A percentile compares a stretch with the other conserved stretches of the same genome.
These are phyloP conservation scores for Cheilosia urbana DNA, from an alignment of 2,888 invertebrate genomes.

Conservation along the genomic window DNA sequence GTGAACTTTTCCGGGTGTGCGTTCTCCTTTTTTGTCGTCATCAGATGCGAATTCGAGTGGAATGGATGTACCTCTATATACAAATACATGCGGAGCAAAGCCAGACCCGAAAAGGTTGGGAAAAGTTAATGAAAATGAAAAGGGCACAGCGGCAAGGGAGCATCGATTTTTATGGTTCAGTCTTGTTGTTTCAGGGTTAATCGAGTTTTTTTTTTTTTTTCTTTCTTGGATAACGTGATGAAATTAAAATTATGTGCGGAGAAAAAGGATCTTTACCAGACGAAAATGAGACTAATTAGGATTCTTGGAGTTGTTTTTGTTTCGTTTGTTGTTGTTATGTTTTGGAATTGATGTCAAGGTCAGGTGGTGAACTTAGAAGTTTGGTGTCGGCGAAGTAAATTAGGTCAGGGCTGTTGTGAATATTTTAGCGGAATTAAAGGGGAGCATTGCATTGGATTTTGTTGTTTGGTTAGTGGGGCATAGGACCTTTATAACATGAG, in stretches of 20 bases:
- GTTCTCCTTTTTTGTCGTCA: conserved; percentile 12
- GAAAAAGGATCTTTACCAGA: conserved; percentile 61
- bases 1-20: conserved; percentile 20
- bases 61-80: conserved; percentile 25
- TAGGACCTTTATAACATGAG: too few species aligned
- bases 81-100: conserved; percentile 14
- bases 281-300: conserved; percentile 71
- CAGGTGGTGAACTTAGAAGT: conserved; percentile 13
- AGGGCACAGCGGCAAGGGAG: conserved; percentile 20
- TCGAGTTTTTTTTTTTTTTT: conserved; percentile 63
- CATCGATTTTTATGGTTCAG: conserved; percentile 49
- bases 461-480: too few species aligned
- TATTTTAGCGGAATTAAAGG: conserved; percentile 10
- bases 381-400: conserved; percentile 19
- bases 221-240: conserved; percentile 33
- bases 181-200: conserved; percentile 71
- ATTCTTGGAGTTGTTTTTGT: conserved; percentile 19
- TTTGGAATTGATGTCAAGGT: conserved; percentile 66
- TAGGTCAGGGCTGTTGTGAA: not conserved
- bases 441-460: not conserved
- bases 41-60: not conserved
- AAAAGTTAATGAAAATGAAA: conserved; percentile 71
- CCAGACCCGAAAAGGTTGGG: conserved; percentile 58
- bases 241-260: conserved; percentile 53
- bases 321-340: conserved; percentile 8